Evolutionary conservation across 1,140 invertebrate species (phyloP).

Genomic region (Camponotus vicinus): DNA sequence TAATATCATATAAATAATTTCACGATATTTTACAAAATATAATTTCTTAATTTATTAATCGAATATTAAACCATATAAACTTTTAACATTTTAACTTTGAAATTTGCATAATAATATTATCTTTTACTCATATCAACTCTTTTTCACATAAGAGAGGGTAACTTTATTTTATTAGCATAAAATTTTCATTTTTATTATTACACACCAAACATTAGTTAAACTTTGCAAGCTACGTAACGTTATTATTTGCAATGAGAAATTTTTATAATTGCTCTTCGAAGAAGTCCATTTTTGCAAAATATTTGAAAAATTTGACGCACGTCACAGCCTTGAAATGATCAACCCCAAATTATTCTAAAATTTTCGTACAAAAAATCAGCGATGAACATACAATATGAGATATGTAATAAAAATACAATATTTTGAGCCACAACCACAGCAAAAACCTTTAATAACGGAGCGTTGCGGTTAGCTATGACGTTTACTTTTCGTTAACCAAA

Average conservation of each 20-base stretch:
- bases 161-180: neutral
- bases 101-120: neutral
- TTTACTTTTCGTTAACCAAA: slow-evolving; percentile 60
- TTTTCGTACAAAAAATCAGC: neutral
- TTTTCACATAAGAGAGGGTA: neutral
- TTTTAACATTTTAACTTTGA: neutral
- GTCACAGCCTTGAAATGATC: neutral
- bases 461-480: slow-evolving; percentile 43
- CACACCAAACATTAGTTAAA: neutral
- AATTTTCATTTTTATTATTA: neutral
- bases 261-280: neutral
- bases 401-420: slow-evolving; percentile 37
- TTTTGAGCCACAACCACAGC: slow-evolving; percentile 35
- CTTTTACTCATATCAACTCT: neutral
- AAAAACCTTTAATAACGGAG: slow-evolving; percentile 64
- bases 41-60: slow-evolving; percentile 17
- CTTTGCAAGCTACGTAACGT: neutral
- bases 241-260: neutral
- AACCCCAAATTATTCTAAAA: neutral
- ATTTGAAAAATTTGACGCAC: neutral
- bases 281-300: neutral
- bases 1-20: slow-evolving; percentile 36
- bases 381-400: slow-evolving; percentile 29
- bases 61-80: neutral
- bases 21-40: slow-evolving; percentile 18